A percentile compares a stretch with the other conserved stretches of the same genome.
These are phyloP conservation scores for Aphodius sticticus DNA, from an alignment of 2,888 invertebrate species.

Conservation along the genomic window DNA sequence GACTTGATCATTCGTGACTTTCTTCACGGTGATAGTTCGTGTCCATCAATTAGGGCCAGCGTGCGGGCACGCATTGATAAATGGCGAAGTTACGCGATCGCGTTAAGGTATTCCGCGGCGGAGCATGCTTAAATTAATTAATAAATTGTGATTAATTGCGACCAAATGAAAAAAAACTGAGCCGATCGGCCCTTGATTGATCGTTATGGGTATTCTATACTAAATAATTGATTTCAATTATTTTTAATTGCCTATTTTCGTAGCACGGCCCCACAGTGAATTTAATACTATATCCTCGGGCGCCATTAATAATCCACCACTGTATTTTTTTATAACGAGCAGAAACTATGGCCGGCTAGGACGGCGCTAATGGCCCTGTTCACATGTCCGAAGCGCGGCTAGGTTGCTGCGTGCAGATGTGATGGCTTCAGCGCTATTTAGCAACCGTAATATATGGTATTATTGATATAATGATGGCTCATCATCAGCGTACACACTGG, in stretches of 20 bases:
- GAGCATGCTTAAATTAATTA: conserved; percentile 20
- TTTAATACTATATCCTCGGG: conserved; percentile 13
- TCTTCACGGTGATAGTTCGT: background rate
- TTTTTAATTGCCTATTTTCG: conserved; percentile 23
- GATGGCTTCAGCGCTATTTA: conserved; percentile 17
- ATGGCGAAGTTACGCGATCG: conserved; percentile 7
- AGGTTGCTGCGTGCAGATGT: conserved; percentile 14
- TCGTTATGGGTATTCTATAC: conserved; percentile 23
- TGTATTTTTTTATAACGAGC: conserved; percentile 8
- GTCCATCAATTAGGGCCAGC: background rate
- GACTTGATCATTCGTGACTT: background rate
- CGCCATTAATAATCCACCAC: conserved; percentile 23
- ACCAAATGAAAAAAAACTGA: conserved; percentile 7
- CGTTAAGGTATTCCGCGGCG: conserved; percentile 10
- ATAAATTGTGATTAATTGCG: conserved; percentile 24
- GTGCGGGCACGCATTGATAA: conserved; percentile 4
- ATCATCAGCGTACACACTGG: conserved; percentile 13
- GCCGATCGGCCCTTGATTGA: conserved; percentile 18
- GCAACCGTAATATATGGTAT: conserved; percentile 25
- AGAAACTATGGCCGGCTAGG: conserved; percentile 20
- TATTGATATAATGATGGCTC: conserved; percentile 23
- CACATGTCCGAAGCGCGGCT: conserved; percentile 18
- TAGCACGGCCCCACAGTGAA: conserved; percentile 5
- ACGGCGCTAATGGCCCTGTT: conserved; percentile 19
- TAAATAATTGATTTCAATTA: conserved; percentile 26